A percentile compares a stretch with the other conserved stretches of the same genome.
These are phyloP conservation scores for Listronotus bonariensis DNA, from an alignment of 1,140 invertebrate species.

Conservation along the genomic window DNA sequence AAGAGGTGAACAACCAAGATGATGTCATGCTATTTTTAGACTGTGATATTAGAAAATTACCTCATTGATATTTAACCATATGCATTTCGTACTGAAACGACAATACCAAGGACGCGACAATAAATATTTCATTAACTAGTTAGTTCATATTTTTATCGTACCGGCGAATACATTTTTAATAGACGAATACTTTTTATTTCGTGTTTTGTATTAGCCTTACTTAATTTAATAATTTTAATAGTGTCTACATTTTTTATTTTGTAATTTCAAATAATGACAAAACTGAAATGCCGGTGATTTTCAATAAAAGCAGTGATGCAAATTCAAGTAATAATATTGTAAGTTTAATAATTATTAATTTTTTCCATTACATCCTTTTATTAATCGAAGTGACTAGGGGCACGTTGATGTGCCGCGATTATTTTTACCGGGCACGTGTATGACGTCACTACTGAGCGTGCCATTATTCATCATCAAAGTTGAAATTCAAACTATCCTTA, in stretches of 20 bases:
- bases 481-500: too few relatives aligned
- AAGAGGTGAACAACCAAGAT: constrained; percentile 42
- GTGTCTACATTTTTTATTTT: not conserved
- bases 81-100: constrained; percentile 18
- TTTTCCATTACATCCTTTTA: not conserved
- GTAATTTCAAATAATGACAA: constrained; percentile 6
- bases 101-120: constrained; percentile 18
- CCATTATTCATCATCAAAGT: too few relatives aligned
- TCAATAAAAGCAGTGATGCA: constrained; percentile 7
- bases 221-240: too few relatives aligned
- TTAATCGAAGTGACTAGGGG: too few relatives aligned
- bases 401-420: too few relatives aligned
- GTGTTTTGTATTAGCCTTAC: too few relatives aligned
- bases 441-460: too few relatives aligned
- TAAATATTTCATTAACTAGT: too few relatives aligned
- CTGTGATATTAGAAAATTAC: constrained; percentile 30
- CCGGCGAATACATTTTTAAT: too few relatives aligned
- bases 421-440: too few relatives aligned
- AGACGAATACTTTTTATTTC: too few relatives aligned
- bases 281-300: constrained; percentile 20
- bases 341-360: constrained; percentile 5
- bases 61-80: constrained; percentile 18
- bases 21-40: constrained; percentile 40
- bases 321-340: not conserved
- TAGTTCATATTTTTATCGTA: too few relatives aligned